Evolutionary conservation across 2,113 vertebrate genomes (phyloP).

Genomic region (Panthera leo): DNA sequence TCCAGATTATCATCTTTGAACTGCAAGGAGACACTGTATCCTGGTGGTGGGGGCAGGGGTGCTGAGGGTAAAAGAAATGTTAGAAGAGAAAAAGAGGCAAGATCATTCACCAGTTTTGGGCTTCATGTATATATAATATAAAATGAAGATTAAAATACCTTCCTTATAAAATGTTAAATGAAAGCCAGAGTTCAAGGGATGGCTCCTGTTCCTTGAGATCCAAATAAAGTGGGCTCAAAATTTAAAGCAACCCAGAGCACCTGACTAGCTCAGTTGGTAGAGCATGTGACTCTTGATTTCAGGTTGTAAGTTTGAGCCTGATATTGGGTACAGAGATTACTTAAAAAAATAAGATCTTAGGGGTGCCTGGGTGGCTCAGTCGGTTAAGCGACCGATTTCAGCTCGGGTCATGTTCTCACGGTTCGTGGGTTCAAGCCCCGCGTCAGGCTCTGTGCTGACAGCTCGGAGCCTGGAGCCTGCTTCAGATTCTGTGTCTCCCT

Average conservation of each 20-base stretch:
- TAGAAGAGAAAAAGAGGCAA: conserved; percentile 35
- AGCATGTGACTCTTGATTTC: not conserved
- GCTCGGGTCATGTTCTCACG: too few relatives aligned
- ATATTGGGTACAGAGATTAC: not conserved
- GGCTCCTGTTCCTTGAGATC: not conserved
- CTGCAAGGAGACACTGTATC: not conserved
- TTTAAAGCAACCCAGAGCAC: not conserved
- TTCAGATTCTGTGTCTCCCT: too few relatives aligned
- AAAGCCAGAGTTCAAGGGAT: not conserved
- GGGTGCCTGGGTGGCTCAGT: too few relatives aligned
- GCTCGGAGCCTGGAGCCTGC: too few relatives aligned
- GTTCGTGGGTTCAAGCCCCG: too few relatives aligned
- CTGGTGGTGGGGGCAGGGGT: not conserved
- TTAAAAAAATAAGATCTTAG: not conserved
- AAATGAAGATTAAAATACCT: not conserved
- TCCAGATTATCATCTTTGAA: not conserved
- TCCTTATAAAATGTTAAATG: conserved; percentile 24
- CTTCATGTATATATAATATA: not conserved
- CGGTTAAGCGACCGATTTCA: too few relatives aligned
- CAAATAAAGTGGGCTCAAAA: not conserved
- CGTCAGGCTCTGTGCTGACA: too few relatives aligned
- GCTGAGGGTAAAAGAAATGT: not conserved
- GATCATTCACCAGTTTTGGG: not conserved
- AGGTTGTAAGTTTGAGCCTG: not conserved
- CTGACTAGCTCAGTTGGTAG: not conserved